Evolutionary conservation across 2,113 vertebrate genomes (phyloP).

Genomic region (Poeciliopsis retropinna): DNA sequence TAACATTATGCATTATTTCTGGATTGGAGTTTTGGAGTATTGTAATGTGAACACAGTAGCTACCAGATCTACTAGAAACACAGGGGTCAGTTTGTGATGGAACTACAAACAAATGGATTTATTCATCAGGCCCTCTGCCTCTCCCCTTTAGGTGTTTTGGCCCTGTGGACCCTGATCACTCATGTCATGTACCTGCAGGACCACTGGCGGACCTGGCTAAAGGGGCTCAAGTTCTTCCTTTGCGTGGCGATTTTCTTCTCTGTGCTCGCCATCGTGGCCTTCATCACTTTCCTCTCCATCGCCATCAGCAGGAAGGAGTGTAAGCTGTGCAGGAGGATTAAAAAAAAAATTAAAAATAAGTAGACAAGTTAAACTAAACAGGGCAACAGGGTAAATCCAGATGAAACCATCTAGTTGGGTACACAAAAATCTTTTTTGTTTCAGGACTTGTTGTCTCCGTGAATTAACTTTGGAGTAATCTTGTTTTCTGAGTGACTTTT

Average conservation of each 20-base stretch:
- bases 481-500: too few species aligned
- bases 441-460: too few species aligned
- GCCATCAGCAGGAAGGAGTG: constrained; percentile 86
- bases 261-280: constrained; percentile 81
- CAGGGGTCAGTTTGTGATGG: too few species aligned
- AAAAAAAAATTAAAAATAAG: neutral
- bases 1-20: neutral
- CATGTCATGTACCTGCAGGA: constrained; percentile 97
- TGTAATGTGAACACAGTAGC: neutral
- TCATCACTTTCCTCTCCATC: constrained; percentile 86
- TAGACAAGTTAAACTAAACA: neutral
- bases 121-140: neutral
- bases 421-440: neutral
- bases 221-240: constrained; percentile 92
- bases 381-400: too few species aligned
- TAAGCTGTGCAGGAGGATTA: constrained; percentile 71
- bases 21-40: neutral
- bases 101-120: neutral
- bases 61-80: neutral
- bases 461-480: too few species aligned
- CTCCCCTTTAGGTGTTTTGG: constrained; percentile 86
- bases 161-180: constrained; percentile 92
- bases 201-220: constrained; percentile 96
- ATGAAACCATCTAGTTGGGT: neutral
- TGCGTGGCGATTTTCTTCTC: constrained; percentile 85